Percentiles rank a stretch among this genome's conserved stretches.
Conservation (phyloP, 2,113 vertebrate species). For the Erinaceus europaeus region DNA sequence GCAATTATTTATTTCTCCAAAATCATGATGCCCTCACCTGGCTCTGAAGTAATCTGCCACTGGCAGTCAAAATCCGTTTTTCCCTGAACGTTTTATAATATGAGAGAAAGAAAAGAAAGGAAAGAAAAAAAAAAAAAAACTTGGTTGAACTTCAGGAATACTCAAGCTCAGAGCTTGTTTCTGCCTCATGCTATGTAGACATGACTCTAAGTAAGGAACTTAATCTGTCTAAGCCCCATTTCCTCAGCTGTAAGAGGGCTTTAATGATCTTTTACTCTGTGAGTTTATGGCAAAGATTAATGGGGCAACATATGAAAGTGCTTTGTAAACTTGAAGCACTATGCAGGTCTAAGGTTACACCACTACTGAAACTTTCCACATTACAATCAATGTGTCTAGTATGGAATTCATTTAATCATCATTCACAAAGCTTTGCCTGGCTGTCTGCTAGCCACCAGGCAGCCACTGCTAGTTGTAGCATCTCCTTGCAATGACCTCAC, state of each 20-base stretch:
- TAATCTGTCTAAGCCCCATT: background rate
- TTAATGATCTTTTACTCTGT: background rate
- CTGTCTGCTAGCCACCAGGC: background rate
- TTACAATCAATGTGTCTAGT: background rate
- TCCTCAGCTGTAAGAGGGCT: background rate
- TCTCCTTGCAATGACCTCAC: background rate
- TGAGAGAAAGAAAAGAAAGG: too few species aligned
- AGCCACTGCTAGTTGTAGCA: rapidly evolving
- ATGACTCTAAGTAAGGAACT: background rate
- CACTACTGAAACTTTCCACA: too few species aligned
- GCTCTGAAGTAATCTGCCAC: too few species aligned
- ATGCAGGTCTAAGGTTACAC: background rate
- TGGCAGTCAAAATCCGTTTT: too few species aligned
- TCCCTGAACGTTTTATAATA: too few species aligned
- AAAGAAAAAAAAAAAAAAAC: background rate
- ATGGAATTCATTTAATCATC: background rate
- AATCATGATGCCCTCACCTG: too few species aligned
- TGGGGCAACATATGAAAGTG: background rate
- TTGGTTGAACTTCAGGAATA: background rate
- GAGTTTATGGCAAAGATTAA: background rate
- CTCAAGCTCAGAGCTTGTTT: background rate
- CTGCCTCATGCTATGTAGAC: background rate
- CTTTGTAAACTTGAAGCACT: background rate
- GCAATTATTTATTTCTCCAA: too few species aligned
- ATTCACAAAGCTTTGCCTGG: background rate